Evolutionary conservation across 2,888 invertebrate species (phyloP), one percentile per base, ranked within the genome.

Genomic region (Teleiodes luculella): DNA sequence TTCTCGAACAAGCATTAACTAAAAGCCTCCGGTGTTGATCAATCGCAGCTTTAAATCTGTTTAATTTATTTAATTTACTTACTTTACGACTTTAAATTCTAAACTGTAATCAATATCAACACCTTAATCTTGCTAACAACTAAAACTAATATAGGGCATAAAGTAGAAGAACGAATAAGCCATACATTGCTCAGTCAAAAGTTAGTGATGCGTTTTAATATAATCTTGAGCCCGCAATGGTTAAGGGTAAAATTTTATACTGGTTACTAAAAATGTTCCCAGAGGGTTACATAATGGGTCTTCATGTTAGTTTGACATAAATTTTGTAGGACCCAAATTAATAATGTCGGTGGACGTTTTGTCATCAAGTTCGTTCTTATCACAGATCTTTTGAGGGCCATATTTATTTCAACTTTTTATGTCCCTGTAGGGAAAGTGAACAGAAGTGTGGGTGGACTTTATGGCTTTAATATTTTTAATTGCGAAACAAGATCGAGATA

Each of bases 101-200:
- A 62, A 65, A 65, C 64, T 69, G 80, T 80, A 80, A 83, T 82
- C 81, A 81, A 83, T 82, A 78, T 74, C 68, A 14, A 14, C 24
- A 16, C 14, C 16, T 14, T 16, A 3, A 37, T 37, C 13, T 7
- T 37, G 37, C 18, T 16, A 37, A 18, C 7, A 24, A 18, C n/a
- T 41, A 6, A 3, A 36, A 37, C 11, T 35, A n/a, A 8, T 13
- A 18, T 14, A 16, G 3, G 14, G 8, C n/a, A n/a, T n/a, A n/a
- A n/a, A n/a, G n/a, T n/a, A n/a, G n/a, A 24, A 3, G 24, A 24
- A 6, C 24, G 6, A 24, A 4, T 3, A 24, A 3, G 24, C 3
- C 5, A 5, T 6, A 43, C 13, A 43, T 43, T 43, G 14, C 37
- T 37, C 24, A 13, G 13, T n/a, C 1, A 4, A 24, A 3, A 24